Percentiles rank a stretch among this genome's conserved stretches.
Conservation (phyloP, 2,113 vertebrate genomes). For the Spermophilus dauricus region DNA sequence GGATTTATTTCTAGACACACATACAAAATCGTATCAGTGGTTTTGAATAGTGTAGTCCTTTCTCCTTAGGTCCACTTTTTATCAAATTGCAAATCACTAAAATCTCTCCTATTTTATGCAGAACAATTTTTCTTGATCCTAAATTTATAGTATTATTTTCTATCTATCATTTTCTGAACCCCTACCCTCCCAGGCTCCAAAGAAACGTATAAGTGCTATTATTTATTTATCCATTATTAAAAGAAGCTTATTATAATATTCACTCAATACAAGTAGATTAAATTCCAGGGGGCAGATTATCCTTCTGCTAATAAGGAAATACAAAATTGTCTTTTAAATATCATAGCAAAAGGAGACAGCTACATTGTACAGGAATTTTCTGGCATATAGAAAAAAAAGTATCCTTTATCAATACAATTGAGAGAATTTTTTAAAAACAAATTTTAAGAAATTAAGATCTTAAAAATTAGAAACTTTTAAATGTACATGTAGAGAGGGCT, state of each 20-base stretch:
- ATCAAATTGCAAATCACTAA: neutral
- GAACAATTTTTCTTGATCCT: neutral
- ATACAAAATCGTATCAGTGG: neutral
- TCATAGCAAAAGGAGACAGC: neutral
- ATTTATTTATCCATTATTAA: neutral
- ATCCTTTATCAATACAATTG: neutral
- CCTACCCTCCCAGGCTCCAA: neutral
- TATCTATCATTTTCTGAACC: neutral
- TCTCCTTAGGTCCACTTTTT: neutral
- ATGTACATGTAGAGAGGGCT: neutral
- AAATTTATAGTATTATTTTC: neutral
- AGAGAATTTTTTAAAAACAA: neutral
- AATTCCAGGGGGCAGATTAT: neutral
- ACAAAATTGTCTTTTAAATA: neutral
- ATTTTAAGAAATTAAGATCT: neutral
- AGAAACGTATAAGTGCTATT: neutral
- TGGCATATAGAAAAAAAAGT: neutral
- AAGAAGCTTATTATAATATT: neutral
- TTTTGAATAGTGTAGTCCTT: neutral
- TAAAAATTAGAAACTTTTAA: neutral
- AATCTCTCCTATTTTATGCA: neutral
- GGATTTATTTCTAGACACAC: neutral
- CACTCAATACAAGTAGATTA: neutral
- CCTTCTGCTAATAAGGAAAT: neutral
- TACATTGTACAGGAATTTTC: neutral